Conservation (phyloP, 1,140 invertebrate genomes). For the Macrotrachela quadricornifera region DNA sequence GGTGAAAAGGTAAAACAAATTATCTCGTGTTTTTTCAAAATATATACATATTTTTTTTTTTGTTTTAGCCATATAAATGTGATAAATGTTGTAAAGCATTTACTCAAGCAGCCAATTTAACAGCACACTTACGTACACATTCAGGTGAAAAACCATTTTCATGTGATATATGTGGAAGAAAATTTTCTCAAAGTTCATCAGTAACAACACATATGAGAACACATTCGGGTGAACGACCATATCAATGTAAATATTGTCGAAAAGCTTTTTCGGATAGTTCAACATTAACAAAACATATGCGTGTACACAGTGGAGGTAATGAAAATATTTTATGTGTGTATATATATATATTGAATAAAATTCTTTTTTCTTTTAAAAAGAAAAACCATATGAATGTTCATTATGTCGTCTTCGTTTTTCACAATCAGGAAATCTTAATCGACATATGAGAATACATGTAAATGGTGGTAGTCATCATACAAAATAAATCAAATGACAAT, state of each 20-base stretch:
- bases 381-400: slow-evolving; percentile 66
- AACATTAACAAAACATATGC: slow-evolving; percentile 33
- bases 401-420: slow-evolving; percentile 76
- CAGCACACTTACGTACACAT: slow-evolving; percentile 30
- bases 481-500: too few species aligned
- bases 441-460: slow-evolving; percentile 84
- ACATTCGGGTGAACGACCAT: slow-evolving; percentile 74
- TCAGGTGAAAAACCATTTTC: slow-evolving; percentile 75
- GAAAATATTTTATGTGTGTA: too few species aligned
- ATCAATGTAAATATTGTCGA: slow-evolving; percentile 33
- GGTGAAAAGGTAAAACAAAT: slow-evolving; percentile 8
- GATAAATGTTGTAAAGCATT: slow-evolving; percentile 23
- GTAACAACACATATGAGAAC: slow-evolving; percentile 60
- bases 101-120: slow-evolving; percentile 31
- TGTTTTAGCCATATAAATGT: slow-evolving; percentile 25
- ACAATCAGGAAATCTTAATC: slow-evolving; percentile 89
- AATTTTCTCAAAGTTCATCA: slow-evolving; percentile 9
- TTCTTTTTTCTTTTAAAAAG: neutral
- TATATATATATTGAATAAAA: too few species aligned
- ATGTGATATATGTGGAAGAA: slow-evolving; percentile 61
- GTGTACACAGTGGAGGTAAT: slow-evolving; percentile 44
- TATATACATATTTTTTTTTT: neutral
- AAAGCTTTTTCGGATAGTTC: slow-evolving; percentile 35
- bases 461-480: too few species aligned
- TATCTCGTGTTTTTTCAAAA: slow-evolving; percentile 9